Evolutionary conservation across 2,113 vertebrate genomes (phyloP), one percentile per base, ranked within the genome.

Genomic region (Bombycilla garrulus): DNA sequence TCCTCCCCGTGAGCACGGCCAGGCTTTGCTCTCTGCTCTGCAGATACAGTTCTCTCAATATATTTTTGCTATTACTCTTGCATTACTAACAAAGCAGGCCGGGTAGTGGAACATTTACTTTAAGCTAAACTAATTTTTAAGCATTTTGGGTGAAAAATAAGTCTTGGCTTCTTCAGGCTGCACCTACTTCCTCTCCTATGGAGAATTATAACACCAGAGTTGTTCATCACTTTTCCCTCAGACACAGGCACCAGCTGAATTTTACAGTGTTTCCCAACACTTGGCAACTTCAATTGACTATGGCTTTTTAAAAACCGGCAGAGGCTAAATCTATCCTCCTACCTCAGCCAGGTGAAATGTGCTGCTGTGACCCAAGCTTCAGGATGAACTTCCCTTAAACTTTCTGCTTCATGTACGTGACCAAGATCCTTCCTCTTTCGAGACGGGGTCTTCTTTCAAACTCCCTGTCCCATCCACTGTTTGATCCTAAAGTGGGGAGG

Each of bases 71-170:
- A 74, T 96, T 97, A 45, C 36, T 86, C 54, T 74, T 92, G 47
- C 76, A 91, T 90, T 90, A 16, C 79, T 92, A 94, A 80, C 85
- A 95, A 84, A 94, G 67, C 81, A 94, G 76, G 80, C 76, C 3
- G 44, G 54, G 38, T 71, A 65, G 67, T 12, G 22, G 60, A 95
- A 88, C 51, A 60, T 84, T 90, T 45, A 51, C 51, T 96, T 88
- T 60, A 74, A 74, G 51, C 33, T 62, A 67, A 91, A 92, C 84
- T 92, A 94, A 94, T 93, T 96, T 97, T 94, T 92, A 80, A 90
- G 77, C 45, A 54, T 45, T 95, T 58, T 50, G 54, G 54, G 64
- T 93, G 90, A 93, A 92, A 95, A 94, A 80, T 86, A 84, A 57
- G 47, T 47, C 71, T 82, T 69, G 56, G 50, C 81, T 88, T 78